Percentiles rank a stretch among this genome's conserved stretches.
These are phyloP conservation scores for Rapana venosa DNA, from an alignment of 2,888 invertebrate species.

Conservation along the genomic window DNA sequence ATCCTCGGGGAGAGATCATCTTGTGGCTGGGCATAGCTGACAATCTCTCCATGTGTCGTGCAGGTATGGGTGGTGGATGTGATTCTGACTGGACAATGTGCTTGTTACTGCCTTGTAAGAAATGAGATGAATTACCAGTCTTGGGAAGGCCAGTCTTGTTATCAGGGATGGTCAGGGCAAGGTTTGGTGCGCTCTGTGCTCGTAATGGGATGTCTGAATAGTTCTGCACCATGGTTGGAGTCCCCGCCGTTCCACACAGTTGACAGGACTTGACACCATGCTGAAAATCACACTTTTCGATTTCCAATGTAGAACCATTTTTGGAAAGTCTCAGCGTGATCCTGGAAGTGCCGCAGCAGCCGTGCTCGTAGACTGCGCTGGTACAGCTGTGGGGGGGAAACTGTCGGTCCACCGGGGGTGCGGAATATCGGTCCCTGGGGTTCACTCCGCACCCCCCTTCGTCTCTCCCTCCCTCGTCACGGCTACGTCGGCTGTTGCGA, in stretches of 20 bases:
- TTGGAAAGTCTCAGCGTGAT: constrained; percentile 64
- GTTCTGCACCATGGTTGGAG: not conserved
- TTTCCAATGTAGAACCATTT: constrained; percentile 64
- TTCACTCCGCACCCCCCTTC: constrained; percentile 27
- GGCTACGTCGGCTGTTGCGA: constrained; percentile 32
- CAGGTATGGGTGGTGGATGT: not conserved
- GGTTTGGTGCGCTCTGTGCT: constrained; percentile 36
- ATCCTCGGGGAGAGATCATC: not conserved
- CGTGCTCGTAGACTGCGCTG: constrained; percentile 55
- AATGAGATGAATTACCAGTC: not conserved
- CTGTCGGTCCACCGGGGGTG: constrained; percentile 45
- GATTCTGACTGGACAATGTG: not conserved
- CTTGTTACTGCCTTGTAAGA: not conserved
- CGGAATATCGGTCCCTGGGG: constrained; percentile 38
- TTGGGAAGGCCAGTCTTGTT: not conserved
- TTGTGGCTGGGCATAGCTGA: not conserved
- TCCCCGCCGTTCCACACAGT: not conserved
- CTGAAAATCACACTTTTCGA: constrained; percentile 61
- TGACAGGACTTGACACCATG: constrained; percentile 12
- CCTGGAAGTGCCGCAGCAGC: constrained; percentile 56
- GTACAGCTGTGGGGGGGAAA: constrained; percentile 57
- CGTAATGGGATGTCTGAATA: not conserved
- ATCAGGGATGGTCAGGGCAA: not conserved
- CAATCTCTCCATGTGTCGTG: not conserved
- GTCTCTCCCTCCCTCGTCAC: constrained; percentile 15